Evolutionary conservation across 1,140 invertebrate genomes (phyloP), one percentile per base, ranked within the genome.

Genomic region (Drosophila bifasciata): DNA sequence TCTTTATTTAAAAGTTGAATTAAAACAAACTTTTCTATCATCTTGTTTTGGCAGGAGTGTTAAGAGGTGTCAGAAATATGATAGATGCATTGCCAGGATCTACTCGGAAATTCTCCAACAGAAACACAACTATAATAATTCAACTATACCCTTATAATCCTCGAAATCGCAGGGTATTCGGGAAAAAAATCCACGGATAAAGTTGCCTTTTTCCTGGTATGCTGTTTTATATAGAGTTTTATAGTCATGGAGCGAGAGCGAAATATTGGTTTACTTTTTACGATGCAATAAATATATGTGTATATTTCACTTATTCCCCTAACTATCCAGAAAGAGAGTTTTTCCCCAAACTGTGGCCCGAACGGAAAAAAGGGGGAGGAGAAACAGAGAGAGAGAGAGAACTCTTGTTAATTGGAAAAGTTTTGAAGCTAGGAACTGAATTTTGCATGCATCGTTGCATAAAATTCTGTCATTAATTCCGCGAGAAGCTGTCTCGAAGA

Each of bases 321-420:
- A 61, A 55, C 23, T 17, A 41, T 32, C 32, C 8, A 3, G 8
- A 60, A 44, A 55, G 45, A 23, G 39, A 5, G 32, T 36, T 36
- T 36, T 0, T 2, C 28, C 32, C 11, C 32, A 11, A 36, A 36
- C 32, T 36, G 32, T 11, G 32, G 32, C 32, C 13, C 11, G 13
- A 3, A 36, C 3, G 0, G 11, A 3, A 9, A 1, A 36, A 25
- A 56, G 9, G 9, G 13, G 17, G 21, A 44, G 21, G 21, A 28
- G 25, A 28, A 36, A 50, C 32, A 13, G 39, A 28, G 46, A 23
- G 9, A 5, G 21, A 6, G 15, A 19, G 8, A 13, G 17, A 45
- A 21, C 39, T 21, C 48, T 49, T 36, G 39, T 57, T 81, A 81
- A 81, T 81, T 81, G 78, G 58, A 81, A 81, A 81, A 81, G 57